These are phyloP conservation scores for Candoia aspera DNA, from an alignment of 2,113 vertebrate genomes.

Conservation along the genomic window DNA sequence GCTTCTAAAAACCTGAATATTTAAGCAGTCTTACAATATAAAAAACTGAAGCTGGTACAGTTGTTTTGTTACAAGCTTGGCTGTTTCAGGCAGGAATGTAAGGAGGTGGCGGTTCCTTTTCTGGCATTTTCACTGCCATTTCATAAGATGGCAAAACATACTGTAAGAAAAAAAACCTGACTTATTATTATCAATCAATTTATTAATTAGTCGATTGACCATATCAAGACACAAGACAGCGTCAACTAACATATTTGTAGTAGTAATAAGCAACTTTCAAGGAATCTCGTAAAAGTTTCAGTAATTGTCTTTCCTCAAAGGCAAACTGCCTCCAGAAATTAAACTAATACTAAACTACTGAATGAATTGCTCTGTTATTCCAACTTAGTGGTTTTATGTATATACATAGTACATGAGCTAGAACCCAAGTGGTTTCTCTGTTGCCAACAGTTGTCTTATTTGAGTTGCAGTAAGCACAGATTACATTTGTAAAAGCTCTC, in stretches of 20 bases:
- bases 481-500: neutral
- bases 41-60: slow-evolving; percentile 70
- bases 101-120: slow-evolving; percentile 91
- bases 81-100: slow-evolving; percentile 79
- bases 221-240: neutral
- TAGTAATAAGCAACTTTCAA: neutral
- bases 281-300: neutral
- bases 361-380: neutral
- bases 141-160: slow-evolving; percentile 96
- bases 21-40: slow-evolving; percentile 74
- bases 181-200: neutral
- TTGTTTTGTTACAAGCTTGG: slow-evolving; percentile 56
- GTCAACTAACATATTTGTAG: neutral
- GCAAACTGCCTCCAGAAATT: neutral
- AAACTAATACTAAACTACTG: neutral
- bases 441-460: neutral
- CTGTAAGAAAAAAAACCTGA: slow-evolving; percentile 64
- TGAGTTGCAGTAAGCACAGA: neutral
- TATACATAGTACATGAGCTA: neutral
- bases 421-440: neutral
- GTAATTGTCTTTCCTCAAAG: neutral
- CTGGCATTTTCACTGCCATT: slow-evolving; percentile 97
- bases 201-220: neutral
- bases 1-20: slow-evolving; percentile 71
- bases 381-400: neutral